Evolutionary conservation across 2,113 vertebrate species (phyloP).

Genomic region (Connochaetes taurinus): DNA sequence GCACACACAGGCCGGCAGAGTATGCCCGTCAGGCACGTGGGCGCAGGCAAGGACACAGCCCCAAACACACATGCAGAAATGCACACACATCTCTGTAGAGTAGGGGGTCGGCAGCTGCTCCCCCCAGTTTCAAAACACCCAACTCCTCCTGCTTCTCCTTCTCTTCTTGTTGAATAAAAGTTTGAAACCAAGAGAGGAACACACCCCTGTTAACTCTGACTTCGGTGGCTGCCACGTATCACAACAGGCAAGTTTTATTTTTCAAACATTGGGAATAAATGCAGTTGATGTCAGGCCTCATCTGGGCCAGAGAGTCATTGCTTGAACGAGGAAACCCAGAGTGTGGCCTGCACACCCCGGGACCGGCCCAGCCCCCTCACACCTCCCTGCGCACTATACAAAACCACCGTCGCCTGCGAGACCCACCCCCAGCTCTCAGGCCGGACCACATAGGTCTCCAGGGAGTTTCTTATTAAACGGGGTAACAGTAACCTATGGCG

Average conservation of each 20-base stretch:
- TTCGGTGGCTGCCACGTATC: no score
- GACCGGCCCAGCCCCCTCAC: fast-evolving
- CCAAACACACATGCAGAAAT: neutral
- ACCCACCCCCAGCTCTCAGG: neutral
- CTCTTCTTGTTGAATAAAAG: neutral
- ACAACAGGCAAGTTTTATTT: neutral
- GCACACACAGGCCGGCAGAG: fast-evolving
- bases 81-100: fast-evolving
- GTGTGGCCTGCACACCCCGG: neutral
- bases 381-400: fast-evolving
- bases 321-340: neutral
- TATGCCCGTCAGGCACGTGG: fast-evolving
- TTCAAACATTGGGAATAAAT: neutral
- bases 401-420: neutral
- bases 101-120: fast-evolving
- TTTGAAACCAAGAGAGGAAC: neutral
- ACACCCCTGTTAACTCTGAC: neutral
- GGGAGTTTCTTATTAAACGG: neutral
- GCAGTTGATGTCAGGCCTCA: neutral
- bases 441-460: neutral
- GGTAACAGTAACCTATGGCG: fast-evolving
- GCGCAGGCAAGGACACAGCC: neutral
- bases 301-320: neutral
- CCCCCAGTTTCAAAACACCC: neutral
- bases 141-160: fast-evolving